Base-by-base conservation (phyloP, 2,888 invertebrate species). In the Lordiphosa fenestrarum region DNA sequence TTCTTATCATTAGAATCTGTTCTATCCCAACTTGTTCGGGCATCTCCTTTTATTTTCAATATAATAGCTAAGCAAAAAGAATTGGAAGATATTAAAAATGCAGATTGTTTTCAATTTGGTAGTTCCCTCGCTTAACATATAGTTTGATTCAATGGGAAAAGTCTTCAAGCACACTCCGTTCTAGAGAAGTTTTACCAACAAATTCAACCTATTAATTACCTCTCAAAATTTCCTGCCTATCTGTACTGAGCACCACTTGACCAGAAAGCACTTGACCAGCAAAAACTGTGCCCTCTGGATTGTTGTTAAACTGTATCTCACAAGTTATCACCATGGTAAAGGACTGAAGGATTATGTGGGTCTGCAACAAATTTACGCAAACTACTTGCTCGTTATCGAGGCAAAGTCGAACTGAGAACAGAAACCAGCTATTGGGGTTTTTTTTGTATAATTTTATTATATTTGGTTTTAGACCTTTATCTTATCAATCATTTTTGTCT, bases 181-280 rank as follows among this genome's bases (percentile, higher is more conserved):
- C n/a, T n/a, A n/a, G n/a, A n/a, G n/a, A n/a, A n/a, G n/a, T n/a
- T n/a, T n/a, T n/a, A n/a, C n/a, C n/a, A n/a, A n/a, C 2, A 15
- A 15, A 15, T 15, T 15, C 2, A 15, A 1, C 15, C 15, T 41
- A 1, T 53, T 35, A 25, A 9, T 57, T 53, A 87, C 80, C 78
- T 65, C 78, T 69, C 3, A 75, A 72, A 15, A 66, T 66, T 60
- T 84, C 82, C 0, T 46, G 39, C 64, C 75, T 72, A 46, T 86
- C 82, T 13, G 73, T 57, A 13, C 61, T 75, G 2, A 87, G 42
- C 3, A 71, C 53, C n/a, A 87, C 66, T 52, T 66, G 71, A 6
- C 86, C 85, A 1, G 73, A 71, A 12, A 89, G 57, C 2, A 81
- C 60, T 69, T 89, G 88, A 0, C 89, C 89, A 33, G 86, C 82